Percentiles rank a stretch among this genome's conserved stretches.
Evolutionary conservation across 2,113 vertebrate genomes (phyloP).

Genomic region (Erinaceus europaeus): DNA sequence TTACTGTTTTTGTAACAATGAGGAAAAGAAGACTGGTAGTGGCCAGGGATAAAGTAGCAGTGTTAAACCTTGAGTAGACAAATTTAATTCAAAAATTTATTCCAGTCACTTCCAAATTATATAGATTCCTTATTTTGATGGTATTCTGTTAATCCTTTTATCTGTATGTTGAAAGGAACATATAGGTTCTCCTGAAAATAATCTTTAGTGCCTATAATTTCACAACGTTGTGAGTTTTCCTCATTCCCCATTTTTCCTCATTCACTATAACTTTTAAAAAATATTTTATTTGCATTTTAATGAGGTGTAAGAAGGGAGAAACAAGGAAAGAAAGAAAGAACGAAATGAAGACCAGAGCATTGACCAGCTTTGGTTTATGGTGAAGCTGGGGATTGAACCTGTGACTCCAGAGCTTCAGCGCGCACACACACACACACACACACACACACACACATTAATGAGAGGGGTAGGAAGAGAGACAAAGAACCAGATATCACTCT

Average conservation of each 20-base stretch:
- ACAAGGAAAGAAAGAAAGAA: no score
- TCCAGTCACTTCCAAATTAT: neutral
- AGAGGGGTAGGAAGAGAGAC: no score
- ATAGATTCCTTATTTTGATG: neutral
- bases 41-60: neutral
- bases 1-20: neutral
- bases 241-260: neutral
- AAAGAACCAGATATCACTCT: no score
- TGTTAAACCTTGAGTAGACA: neutral
- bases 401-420: no score
- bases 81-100: neutral
- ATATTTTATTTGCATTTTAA: no score
- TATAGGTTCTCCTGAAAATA: neutral
- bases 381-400: no score
- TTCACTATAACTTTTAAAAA: no score
- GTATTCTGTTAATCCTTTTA: neutral
- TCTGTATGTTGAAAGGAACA: slow-evolving; percentile 4
- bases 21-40: neutral
- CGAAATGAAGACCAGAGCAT: no score
- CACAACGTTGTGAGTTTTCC: neutral
- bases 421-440: no score
- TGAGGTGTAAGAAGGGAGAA: no score
- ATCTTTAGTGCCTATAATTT: neutral
- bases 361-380: no score
- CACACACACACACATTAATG: no score